Evolutionary conservation across 2,888 invertebrate genomes (phyloP).

Genomic region (Colletes collaris): DNA sequence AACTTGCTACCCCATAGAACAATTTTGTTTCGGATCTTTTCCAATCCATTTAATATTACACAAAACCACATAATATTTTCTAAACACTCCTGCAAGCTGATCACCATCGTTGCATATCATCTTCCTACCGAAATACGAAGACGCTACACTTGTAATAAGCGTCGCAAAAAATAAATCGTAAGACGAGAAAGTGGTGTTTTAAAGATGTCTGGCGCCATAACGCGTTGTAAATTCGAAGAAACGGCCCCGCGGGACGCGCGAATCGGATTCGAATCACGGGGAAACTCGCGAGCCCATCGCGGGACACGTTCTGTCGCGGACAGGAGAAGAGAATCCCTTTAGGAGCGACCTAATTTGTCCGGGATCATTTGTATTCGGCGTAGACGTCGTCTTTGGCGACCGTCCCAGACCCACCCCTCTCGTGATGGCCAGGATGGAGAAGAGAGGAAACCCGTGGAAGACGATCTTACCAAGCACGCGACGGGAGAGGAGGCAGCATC

Average conservation of each 20-base stretch:
- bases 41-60: too few species aligned
- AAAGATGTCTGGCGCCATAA: neutral
- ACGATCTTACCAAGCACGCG: constrained; percentile 11
- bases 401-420: constrained; percentile 57
- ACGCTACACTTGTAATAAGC: too few species aligned
- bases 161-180: too few species aligned
- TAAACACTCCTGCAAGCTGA: too few species aligned
- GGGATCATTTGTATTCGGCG: constrained; percentile 70
- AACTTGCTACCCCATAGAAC: too few species aligned
- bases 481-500: constrained; percentile 38
- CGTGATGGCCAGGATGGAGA: constrained; percentile 60
- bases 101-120: too few species aligned
- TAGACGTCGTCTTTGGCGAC: constrained; percentile 57
- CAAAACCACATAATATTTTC: too few species aligned
- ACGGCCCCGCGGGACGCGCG: neutral
- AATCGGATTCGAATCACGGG: constrained; percentile 47
- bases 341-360: constrained; percentile 70
- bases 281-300: constrained; percentile 38
- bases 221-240: neutral
- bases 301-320: constrained; percentile 58
- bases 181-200: too few species aligned
- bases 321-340: constrained; percentile 48
- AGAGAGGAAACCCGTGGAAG: constrained; percentile 35
- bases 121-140: too few species aligned
- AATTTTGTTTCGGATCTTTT: too few species aligned